Evolutionary conservation across 2,797 vertebrate species (phyloP), one percentile per base, ranked within the genome.

Genomic region (Hoplostethus atlanticus): DNA sequence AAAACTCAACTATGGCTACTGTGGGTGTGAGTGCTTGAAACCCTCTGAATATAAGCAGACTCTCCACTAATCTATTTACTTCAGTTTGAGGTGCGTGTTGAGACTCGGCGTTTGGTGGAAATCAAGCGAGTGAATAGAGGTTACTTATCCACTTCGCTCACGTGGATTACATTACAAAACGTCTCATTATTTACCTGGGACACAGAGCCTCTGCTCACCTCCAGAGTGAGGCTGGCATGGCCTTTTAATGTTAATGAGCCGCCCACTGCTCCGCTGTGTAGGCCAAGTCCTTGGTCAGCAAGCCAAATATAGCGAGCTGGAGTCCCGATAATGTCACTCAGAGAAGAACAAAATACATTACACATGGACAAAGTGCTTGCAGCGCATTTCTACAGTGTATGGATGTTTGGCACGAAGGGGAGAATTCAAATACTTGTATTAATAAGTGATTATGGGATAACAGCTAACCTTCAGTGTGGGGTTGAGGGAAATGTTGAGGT

Each of bases 241-340:
- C 73, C 85, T 87, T 89, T 85, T 80, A 78, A 84, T 84, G 87
- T 80, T 88, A 84, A 92, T 79, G 80, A 87, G 78, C 68, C 76
- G 48, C 75, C 78, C 70, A 67, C 71, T 72, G 68, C 57, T 76
- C 52, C 54, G 70, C 64, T 73, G 64, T 6, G 4, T 3, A 69
- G 69, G 71, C 78, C 68, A 79, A 78, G 72, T 79, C 83, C 80
- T 78, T 71, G 78, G 85, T 87, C 87, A 90, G 77, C 9, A 17
- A 78, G 79, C 86, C 76, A 63, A 73, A 91, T 90, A 90, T 85
- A 89, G 82, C 65, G 84, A 76, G 42, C 76, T 78, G 50, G 73
- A 83, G 78, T 73, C 77, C 71, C 0, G 66, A 84, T 87, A 90
- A 87, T 83, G 87, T 87, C 87, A 81, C 55, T 89, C 80, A 76